Evolutionary conservation across 2,113 vertebrate species (phyloP), one percentile per base, ranked within the genome.

Genomic region (Eleginops maclovinus): DNA sequence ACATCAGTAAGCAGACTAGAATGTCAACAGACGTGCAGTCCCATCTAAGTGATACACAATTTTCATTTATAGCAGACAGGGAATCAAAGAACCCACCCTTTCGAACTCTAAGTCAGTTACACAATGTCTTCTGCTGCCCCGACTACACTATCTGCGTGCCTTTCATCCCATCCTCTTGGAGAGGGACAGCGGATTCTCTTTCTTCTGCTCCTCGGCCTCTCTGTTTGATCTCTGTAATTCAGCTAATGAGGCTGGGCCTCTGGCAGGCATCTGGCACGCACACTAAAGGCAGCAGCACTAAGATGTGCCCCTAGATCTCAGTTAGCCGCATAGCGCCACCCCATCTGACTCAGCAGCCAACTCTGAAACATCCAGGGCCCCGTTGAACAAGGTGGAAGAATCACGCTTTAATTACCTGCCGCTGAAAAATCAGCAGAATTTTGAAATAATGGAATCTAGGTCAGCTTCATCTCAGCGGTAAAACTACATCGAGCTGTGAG

Each of bases 161-260:
- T 94, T 95, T 93, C 89, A 94, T 93, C 91, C 82, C 72, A 69
- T 86, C 76, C 74, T 91, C 87, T 87, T 84, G 83, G 82, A 92
- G 72, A 88, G 81, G 83, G 87, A 89, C 88, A 88, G 85, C n/a
- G 40, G 83, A 88, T 92, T 90, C 82, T 85, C 81, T 93, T 89
- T 92, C 89, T 93, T 92, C 88, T 88, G 85, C 81, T 90, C 75
- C 83, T 92, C 81, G 79, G 83, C 83, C 87, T 85, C 81, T 87
- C 87, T 89, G 84, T 94, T 94, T 93, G 91, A 93, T 95, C 93
- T 93, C 81, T 70, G 86, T 93, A 93, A 91, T 95, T 91, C 90
- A 86, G 89, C 88, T 95, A 94, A 94, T 93, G 90, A 95, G 91
- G 83, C 84, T 72, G 88, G 73, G 88, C 90, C 85, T 89, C 86